Base-by-base conservation (phyloP, 2,888 invertebrate genomes). In the Drosophila ezoana region DNA sequence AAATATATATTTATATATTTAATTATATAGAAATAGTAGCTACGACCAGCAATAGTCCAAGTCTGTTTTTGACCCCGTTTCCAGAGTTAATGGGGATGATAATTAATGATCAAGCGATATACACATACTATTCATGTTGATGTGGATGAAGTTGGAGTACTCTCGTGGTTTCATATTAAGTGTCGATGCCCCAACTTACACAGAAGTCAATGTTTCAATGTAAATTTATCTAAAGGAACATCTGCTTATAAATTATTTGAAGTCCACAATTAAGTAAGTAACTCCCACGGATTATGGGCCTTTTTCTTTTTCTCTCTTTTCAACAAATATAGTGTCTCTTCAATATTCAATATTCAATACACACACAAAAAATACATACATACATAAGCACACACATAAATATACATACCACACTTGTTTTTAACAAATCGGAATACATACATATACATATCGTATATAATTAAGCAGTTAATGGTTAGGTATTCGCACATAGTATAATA, bases 31-130 rank as follows among this genome's bases (percentile, higher is more conserved):
- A 83, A 53, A 40, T 72, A 79, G 60, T 65, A 75, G 58, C 83
- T 79, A 78, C 79, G 85, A 74, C 70, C 71, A 78, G 85, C 71
- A 59, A 64, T 28, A 61, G 62, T 74, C 64, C 57, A 78, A 70
- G 70, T 84, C 84, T 62, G 84, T 70, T 62, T 45, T 43, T 40
- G 35, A 62, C 43, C 54, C 59, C 51, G 47, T 66, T 52, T 58
- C 49, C 51, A 54, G 53, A 72, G 45, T 38, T 43, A 32, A 44
- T 58, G 59, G 58, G 14, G 57, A 56, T 65, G 71, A 75, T 56
- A 40, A 49, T 23, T 51, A 54, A 66, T 76, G 78, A 77, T 63
- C 41, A 59, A 67, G 62, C 52, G 60, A 51, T 54, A 54, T 58
- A 65, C 23, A 63, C 23, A 63, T 58, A 20, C 43, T 45, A 38